Evolutionary conservation across 2,888 invertebrate species (phyloP).

Genomic region (Phorcus lineatus): DNA sequence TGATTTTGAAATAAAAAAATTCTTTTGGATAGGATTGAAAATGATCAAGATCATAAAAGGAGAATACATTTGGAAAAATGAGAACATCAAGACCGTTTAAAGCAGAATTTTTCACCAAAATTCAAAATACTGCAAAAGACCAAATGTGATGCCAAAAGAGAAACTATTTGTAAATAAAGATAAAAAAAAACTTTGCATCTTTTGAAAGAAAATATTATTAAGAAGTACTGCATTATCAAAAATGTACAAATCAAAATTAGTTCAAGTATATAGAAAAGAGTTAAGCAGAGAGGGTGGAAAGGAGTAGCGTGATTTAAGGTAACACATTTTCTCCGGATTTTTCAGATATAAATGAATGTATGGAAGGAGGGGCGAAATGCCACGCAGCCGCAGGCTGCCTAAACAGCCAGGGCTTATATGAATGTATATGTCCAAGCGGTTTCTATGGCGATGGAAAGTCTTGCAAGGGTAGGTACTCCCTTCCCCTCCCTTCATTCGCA

Average conservation of each 20-base stretch:
- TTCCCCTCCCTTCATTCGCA: not conserved
- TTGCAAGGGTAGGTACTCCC: conserved; percentile 61
- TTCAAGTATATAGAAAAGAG: not conserved
- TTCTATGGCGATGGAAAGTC: conserved; percentile 62
- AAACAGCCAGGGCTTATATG: conserved; percentile 69
- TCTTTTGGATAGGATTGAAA: not conserved
- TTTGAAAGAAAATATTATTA: not conserved
- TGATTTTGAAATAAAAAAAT: too few species aligned
- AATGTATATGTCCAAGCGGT: conserved; percentile 68
- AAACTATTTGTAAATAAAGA: too few species aligned
- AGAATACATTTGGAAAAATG: not conserved
- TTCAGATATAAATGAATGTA: conserved; percentile 72
- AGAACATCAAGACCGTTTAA: too few species aligned
- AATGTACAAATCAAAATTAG: not conserved
- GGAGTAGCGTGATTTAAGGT: not conserved
- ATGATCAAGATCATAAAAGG: not conserved
- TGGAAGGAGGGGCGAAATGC: conserved; percentile 59
- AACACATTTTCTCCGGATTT: conserved; percentile 23
- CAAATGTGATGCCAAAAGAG: too few species aligned
- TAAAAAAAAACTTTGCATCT: not conserved
- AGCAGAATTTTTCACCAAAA: too few species aligned
- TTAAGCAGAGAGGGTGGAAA: not conserved
- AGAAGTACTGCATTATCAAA: not conserved
- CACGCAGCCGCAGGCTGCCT: conserved; percentile 69
- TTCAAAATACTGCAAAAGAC: too few species aligned